Base-by-base conservation (phyloP, 1,140 invertebrate species). In the Drosophila truncata region DNA sequence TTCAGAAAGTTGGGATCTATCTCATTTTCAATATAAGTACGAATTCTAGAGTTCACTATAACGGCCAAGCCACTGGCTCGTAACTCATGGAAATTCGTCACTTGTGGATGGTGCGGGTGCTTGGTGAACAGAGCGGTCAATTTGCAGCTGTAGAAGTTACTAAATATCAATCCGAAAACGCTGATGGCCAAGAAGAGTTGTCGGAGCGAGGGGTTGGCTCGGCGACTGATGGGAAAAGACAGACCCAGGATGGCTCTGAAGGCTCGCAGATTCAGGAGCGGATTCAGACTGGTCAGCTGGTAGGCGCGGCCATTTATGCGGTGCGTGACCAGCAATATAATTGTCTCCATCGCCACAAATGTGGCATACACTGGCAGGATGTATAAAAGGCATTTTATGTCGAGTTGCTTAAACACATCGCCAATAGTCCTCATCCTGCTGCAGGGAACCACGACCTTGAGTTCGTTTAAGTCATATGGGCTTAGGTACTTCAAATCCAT, bases 101-200 rank as follows among this genome's bases (percentile, higher is more conserved):
- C 62, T 1, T 35, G n/a, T 0, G 46, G 39, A 3, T 57, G 3
- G 0, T 47, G 13, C 1, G 64, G 54, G 9, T 35, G 35, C 10
- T 67, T 58, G 6, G 69, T 85, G 2, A 85, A 46, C 0, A 85
- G 20, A 0, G 82, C 37, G 14, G 74, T 85, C 14, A 85, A 16
- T 27, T 85, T 85, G 47, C 73, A 67, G 35, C 54, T 58, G 59
- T 80, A 78, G 23, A 67, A 78, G 14, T 49, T 57, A 35, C 49
- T 67, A 11, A 66, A 55, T 14, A 85, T 52, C 18, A 85, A 1
- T 1, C 82, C 74, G 39, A 81, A 85, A 4, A 85, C 1, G 41
- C 61, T 67, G 35, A 85, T 81, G 6, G 76, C 13, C 41, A 85
- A 50, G 2, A 81, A 47, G 10, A 85, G 49, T 29, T 74, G 82